Evolutionary conservation across 1,140 invertebrate species (phyloP), one percentile per base, ranked within the genome.

Genomic region (Phenacoccus solenopsis): DNA sequence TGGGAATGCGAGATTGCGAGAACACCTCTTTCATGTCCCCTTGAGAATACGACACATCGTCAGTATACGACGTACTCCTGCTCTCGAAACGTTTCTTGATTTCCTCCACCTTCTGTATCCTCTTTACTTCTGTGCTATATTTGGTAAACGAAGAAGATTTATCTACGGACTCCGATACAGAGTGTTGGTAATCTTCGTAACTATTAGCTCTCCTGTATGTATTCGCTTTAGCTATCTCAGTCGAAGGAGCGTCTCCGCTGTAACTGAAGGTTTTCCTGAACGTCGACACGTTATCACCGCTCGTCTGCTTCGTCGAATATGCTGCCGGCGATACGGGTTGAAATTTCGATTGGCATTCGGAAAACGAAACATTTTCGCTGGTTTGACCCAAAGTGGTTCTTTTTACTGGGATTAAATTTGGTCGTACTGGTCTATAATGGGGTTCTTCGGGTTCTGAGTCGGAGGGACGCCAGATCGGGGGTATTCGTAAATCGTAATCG

Each of bases 401-500:
- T 20, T 35, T 32, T n/a, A 22, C 67, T 5, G 27, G 27, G n/a
- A 16, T 68, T 16, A 86, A 77, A 61, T 80, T 80, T 1, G 86
- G 81, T 69, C 81, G 81, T 1, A 86, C 83, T 4, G 85, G 81
- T 73, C 82, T 83, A 72, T 83, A 86, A 7, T 79, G 75, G 49
- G 80, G 79, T 61, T 83, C 81, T 30, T 85, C 84, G 0, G 78
- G 76, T 69, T 84, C 82, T 0, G 82, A 80, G 71, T 82, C 81
- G 32, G 77, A 78, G 12, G 84, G 81, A 1, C 80, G 79, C 82
- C 87, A 88, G 25, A 84, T 78, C 0, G 85, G 81, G 68, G 82
- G 81, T 74, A 88, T 85, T 71, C 82, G 81, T 30, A 81, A 81
- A 68, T 89, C 88, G 71, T 85, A 87, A 75, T 90, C 87, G 75